These are phyloP conservation scores for Phania funesta DNA, from an alignment of 2,888 invertebrate genomes.

Conservation along the genomic window DNA sequence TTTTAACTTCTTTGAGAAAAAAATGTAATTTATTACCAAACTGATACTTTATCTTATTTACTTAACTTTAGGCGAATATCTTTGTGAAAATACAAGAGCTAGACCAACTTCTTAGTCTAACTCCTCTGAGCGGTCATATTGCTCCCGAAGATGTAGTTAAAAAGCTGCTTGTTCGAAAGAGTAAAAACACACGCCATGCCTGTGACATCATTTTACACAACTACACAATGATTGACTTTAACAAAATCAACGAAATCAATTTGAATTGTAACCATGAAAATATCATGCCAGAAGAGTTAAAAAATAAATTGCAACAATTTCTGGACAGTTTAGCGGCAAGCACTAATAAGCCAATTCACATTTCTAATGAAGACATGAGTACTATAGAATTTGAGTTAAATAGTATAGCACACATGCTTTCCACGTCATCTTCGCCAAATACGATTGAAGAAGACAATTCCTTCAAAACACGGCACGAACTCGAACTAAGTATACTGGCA, in stretches of 20 bases:
- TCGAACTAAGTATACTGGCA: constrained; percentile 67
- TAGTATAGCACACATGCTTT: constrained; percentile 33
- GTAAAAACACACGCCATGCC: constrained; percentile 70
- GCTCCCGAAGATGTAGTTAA: constrained; percentile 70
- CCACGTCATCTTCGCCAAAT: not conserved
- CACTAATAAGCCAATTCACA: not conserved
- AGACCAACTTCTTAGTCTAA: constrained; percentile 71
- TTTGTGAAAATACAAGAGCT: constrained; percentile 70
- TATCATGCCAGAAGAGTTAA: constrained; percentile 56
- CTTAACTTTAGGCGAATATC: constrained; percentile 68
- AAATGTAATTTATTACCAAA: not conserved
- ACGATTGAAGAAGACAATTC: not conserved
- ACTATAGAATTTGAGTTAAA: constrained; percentile 52
- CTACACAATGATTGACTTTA: constrained; percentile 33
- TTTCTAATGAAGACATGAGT: constrained; percentile 31
- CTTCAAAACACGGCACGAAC: constrained; percentile 50
- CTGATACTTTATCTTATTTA: not conserved
- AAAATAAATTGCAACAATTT: constrained; percentile 50
- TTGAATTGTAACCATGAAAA: constrained; percentile 55
- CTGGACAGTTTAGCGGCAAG: not conserved
- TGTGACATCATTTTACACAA: constrained; percentile 53
- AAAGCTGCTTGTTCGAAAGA: constrained; percentile 73
- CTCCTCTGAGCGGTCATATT: constrained; percentile 75
- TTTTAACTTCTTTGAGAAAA: too few relatives aligned
- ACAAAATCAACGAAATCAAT: constrained; percentile 56